Base-by-base conservation (phyloP, 2,888 invertebrate species). In the Napeogenes inachia region DNA sequence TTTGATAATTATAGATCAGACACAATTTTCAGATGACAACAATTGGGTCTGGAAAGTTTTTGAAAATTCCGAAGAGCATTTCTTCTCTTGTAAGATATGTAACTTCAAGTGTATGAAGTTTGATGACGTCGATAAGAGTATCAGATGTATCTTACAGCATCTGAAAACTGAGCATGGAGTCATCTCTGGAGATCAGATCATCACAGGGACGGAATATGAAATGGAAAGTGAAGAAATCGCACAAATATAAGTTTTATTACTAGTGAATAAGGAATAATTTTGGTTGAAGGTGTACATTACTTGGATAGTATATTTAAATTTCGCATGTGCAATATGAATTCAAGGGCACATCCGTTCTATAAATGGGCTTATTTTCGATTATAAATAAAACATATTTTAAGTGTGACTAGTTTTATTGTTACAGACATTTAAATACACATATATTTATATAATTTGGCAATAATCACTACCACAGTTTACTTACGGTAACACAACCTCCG, bases 31-130 rank as follows among this genome's bases (percentile, higher is more conserved):
- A 82, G 84, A 78, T 6, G 81, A 84, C 69, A 74, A 77, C 68
- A 73, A 69, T 62, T 90, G 90, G 90, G 79, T 89, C 0, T 90
- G 90, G 90, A 89, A 89, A 65, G 87, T 90, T 45, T 89, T 89
- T 63, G 84, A 85, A 42, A 69, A 61, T 10, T 73, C 71, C 2
- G 83, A 82, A 2, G 77, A 77, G 0, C 75, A 79, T n/a, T 77
- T 72, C 67, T 87, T 81, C 74, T 75, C 78, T 0, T 90, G 90
- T 77, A 89, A 86, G 71, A 89, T 90, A 66, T 90, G 89, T 67
- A 83, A 85, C 63, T 84, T 76, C 74, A 80, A 79, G 53, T 79
- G 82, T 57, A 62, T 75, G 45, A 85, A 82, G 67, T 76, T 73
- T 59, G 70, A 66, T 3, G 80, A 82, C 58, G 35, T 75, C 0